Conservation (phyloP, 2,888 invertebrate genomes). For the Lampropteryx suffumata region DNA sequence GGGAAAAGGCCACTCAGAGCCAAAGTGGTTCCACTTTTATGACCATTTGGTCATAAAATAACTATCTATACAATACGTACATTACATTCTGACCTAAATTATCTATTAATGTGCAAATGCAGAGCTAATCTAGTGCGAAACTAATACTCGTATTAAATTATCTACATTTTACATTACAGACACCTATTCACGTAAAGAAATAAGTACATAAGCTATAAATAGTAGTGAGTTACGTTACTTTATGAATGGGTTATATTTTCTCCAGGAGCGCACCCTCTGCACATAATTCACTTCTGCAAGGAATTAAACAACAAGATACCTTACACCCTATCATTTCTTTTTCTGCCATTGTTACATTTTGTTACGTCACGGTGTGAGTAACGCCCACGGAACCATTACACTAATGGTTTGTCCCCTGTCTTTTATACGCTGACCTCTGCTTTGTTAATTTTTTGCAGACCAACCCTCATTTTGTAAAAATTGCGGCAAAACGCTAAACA, state of each 20-base stretch:
- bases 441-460: conserved; percentile 47
- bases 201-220: too few relatives aligned
- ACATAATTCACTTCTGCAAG: background rate
- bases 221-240: too few relatives aligned
- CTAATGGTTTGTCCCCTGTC: conserved; percentile 38
- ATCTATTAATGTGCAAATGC: too few relatives aligned
- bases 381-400: conserved; percentile 34
- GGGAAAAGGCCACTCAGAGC: too few relatives aligned
- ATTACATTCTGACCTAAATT: too few relatives aligned
- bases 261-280: background rate
- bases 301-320: background rate
- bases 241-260: background rate
- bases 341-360: conserved; percentile 1
- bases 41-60: too few relatives aligned
- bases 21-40: too few relatives aligned
- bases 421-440: conserved; percentile 40
- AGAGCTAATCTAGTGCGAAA: too few relatives aligned
- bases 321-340: background rate
- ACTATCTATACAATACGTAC: too few relatives aligned
- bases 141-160: too few relatives aligned
- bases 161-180: too few relatives aligned
- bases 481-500: conserved; percentile 27
- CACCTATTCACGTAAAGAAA: too few relatives aligned
- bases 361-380: conserved; percentile 37
- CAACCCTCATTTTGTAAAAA: conserved; percentile 32